A percentile compares a stretch with the other conserved stretches of the same genome.
These are phyloP conservation scores for Dysdera silvatica DNA, from an alignment of 1,140 invertebrate species.

Conservation along the genomic window DNA sequence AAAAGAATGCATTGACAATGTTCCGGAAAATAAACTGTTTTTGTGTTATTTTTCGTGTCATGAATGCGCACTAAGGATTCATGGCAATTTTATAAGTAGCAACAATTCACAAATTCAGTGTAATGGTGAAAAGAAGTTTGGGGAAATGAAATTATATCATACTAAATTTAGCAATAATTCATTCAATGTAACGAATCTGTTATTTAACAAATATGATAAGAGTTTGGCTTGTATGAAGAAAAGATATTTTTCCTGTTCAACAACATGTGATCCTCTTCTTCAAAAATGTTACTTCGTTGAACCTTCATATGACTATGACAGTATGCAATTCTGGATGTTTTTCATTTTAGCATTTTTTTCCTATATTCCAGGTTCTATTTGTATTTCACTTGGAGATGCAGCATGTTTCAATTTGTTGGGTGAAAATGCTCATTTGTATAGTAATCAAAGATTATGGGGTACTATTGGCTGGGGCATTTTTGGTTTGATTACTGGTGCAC, in stretches of 20 bases:
- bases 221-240: too few relatives aligned
- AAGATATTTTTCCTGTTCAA: too few relatives aligned
- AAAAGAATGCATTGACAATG: slow-evolving; percentile 15
- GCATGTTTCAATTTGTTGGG: slow-evolving; percentile 27
- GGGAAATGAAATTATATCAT: too few relatives aligned
- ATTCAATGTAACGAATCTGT: too few relatives aligned
- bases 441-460: slow-evolving; percentile 67
- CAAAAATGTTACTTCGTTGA: slow-evolving; percentile 20
- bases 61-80: too few relatives aligned
- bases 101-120: too few relatives aligned
- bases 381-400: slow-evolving; percentile 33
- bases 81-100: too few relatives aligned
- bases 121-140: too few relatives aligned
- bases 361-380: slow-evolving; percentile 29
- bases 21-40: slow-evolving; percentile 1
- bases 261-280: slow-evolving; percentile 18
- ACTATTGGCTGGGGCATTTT: slow-evolving; percentile 34
- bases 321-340: slow-evolving; percentile 35
- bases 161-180: too few relatives aligned
- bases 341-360: slow-evolving; percentile 31
- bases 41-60: slow-evolving; percentile 18
- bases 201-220: too few relatives aligned
- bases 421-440: slow-evolving; percentile 50
- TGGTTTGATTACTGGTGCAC: slow-evolving; percentile 22
- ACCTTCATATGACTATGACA: slow-evolving; percentile 12